Evolutionary conservation across 2,113 vertebrate genomes (phyloP), one percentile per base, ranked within the genome.

Genomic region (Paracanthobrama guichenoti): DNA sequence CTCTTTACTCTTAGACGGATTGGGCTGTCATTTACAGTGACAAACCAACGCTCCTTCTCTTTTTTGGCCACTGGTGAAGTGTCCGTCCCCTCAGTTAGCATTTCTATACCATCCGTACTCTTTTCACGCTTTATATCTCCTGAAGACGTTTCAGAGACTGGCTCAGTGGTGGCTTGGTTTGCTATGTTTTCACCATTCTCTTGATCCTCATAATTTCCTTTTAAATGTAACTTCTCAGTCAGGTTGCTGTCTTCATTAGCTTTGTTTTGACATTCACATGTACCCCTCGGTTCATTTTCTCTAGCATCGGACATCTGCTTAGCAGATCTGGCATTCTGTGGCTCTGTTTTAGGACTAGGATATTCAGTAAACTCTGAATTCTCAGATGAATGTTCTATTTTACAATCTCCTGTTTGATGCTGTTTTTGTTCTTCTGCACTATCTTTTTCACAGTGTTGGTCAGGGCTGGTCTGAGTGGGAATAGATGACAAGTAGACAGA

Each of bases 41-140:
- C 91, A 46, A 94, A 94, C 93, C 93, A 93, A n/a, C 92, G 91
- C 81, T 95, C 94, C 44, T 90, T 94, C 75, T 94, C 91, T 57
- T 81, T 78, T 80, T 64, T 90, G 14, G 48, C 2, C n/a, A 87
- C 16, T 16, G 53, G 48, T 39, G 62, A 73, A 53, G 28, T 82
- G 26, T 55, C 82, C 4, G 18, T 64, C 62, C 77, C 78, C 1
- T 79, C n/a, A n/a, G 28, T 79, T 18, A 62, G 42, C 35, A 26
- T 62, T 57, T 82, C 84, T 72, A 75, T 31, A 11, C 31, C 24
- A 46, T 39, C 79, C 81, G 73, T 2, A 50, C 84, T 76, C 55
- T 31, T 50, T 73, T 39, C 72, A 69, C 83, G n/a, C 42, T 26
- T 84, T 50, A 71, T 24, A 78, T 59, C 88, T 53, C 28, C 1